Conservation (phyloP, 1,140 invertebrate species). For the Lycorma delicatula region DNA sequence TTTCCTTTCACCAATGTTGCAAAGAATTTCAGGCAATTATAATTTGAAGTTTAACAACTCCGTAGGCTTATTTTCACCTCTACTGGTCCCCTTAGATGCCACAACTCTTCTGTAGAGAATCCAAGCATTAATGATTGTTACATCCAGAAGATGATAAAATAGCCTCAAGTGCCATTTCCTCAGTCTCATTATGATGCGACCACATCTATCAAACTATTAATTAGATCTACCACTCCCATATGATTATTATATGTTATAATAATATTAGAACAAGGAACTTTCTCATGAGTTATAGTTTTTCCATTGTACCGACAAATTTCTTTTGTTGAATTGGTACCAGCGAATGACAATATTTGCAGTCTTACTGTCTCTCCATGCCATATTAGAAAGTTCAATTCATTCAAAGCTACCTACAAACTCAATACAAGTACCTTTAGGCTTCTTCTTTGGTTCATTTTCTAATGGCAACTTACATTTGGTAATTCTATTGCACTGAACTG, state of each 20-base stretch:
- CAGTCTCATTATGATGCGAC: conserved; percentile 36
- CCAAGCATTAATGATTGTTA: conserved; percentile 31
- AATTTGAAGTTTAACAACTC: background rate
- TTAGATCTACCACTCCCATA: conserved; percentile 42
- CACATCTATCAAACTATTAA: conserved; percentile 37
- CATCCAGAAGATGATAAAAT: conserved; percentile 40
- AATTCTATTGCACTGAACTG: conserved; percentile 20
- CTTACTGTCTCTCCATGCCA: conserved; percentile 36
- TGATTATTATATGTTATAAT: conserved; percentile 40
- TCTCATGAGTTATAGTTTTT: conserved; percentile 30
- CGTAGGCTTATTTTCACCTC: background rate
- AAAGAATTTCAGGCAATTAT: conserved; percentile 1
- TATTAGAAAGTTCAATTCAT: conserved; percentile 18
- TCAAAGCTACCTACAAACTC: conserved; percentile 14
- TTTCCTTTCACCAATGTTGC: background rate
- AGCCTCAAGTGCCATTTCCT: conserved; percentile 39
- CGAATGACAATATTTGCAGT: conserved; percentile 36
- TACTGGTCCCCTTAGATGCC: background rate
- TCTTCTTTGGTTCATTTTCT: conserved; percentile 22
- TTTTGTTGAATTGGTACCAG: conserved; percentile 32
- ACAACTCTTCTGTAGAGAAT: conserved; percentile 11
- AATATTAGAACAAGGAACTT: conserved; percentile 38
- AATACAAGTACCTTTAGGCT: conserved; percentile 18
- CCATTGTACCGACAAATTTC: conserved; percentile 34
- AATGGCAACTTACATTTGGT: conserved; percentile 19